A percentile compares a stretch with the other conserved stretches of the same genome.
phyloP scores from a whole-genome alignment of 2,888 invertebrate species.

The Hirtodrosophila trivittata region DNA sequence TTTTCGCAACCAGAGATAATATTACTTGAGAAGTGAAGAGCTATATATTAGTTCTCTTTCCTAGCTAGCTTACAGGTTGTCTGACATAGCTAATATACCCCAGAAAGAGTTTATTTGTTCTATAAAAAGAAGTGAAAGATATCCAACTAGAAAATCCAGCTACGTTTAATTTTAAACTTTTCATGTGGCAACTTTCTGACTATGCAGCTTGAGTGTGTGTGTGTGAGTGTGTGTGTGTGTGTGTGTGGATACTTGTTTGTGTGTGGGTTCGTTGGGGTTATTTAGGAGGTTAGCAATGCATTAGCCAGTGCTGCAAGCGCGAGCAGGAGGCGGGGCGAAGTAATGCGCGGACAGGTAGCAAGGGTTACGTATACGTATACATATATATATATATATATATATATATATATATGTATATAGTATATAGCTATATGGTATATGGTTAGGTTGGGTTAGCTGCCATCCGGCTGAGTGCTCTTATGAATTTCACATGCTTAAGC shows the following conservation, averaged over 20 bases:
- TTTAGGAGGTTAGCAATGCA: slow-evolving; percentile 69
- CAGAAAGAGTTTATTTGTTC: background rate
- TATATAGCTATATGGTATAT: background rate
- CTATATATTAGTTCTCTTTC: no score
- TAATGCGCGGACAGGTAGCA: slow-evolving; percentile 18
- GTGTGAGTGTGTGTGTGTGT: background rate
- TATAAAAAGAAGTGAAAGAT: slow-evolving; percentile 6
- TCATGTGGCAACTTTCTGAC: slow-evolving; percentile 63
- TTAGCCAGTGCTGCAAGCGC: slow-evolving; percentile 46
- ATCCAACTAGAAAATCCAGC: slow-evolving; percentile 47
- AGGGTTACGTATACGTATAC: slow-evolving; percentile 13
- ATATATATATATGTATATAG: background rate
- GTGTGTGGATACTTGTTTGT: slow-evolving; percentile 6
- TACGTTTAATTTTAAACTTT: slow-evolving; percentile 76
- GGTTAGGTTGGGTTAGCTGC: slow-evolving; percentile 1
- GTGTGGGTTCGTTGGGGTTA: slow-evolving; percentile 36
- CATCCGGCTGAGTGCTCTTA: slow-evolving; percentile 60
- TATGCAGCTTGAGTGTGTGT: slow-evolving; percentile 30
- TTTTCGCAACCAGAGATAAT: background rate
- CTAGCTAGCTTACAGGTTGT: background rate
- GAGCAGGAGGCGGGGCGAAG: slow-evolving; percentile 25
- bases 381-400: background rate
- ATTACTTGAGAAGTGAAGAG: no score
- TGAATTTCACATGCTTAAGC: slow-evolving; percentile 80
- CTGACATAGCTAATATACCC: background rate